phyloP scores from a whole-genome alignment of 2,797 vertebrate species.

The Eidolon dupreanum region DNA sequence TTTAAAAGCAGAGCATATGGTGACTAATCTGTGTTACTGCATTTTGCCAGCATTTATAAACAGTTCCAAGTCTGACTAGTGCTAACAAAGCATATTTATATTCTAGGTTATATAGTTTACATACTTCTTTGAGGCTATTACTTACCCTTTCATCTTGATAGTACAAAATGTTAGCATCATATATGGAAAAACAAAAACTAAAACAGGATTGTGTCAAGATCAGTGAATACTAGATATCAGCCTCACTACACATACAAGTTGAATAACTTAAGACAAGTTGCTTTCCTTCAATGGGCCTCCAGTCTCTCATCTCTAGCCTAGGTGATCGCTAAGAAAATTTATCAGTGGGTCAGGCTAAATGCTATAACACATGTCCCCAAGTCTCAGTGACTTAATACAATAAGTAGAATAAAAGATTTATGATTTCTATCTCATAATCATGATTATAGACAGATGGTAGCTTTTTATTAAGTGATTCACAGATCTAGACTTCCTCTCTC shows the following conservation, averaged over 20 bases:
- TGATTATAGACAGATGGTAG: background rate
- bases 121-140: constrained; percentile 59
- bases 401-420: background rate
- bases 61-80: constrained; percentile 48
- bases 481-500: background rate
- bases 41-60: constrained; percentile 51
- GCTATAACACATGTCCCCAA: background rate
- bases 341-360: background rate
- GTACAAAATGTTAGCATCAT: constrained; percentile 23
- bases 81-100: constrained; percentile 67
- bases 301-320: background rate
- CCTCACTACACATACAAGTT: background rate
- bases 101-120: constrained; percentile 57
- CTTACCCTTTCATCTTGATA: constrained; percentile 50
- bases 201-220: background rate
- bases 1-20: constrained; percentile 77
- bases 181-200: background rate
- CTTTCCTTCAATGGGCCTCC: background rate
- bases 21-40: background rate
- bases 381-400: background rate
- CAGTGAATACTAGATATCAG: background rate
- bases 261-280: background rate
- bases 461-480: background rate
- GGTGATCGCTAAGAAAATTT: background rate
- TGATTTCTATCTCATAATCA: background rate